Conservation (phyloP, 2,888 invertebrate genomes). For the Amiota mariae region DNA sequence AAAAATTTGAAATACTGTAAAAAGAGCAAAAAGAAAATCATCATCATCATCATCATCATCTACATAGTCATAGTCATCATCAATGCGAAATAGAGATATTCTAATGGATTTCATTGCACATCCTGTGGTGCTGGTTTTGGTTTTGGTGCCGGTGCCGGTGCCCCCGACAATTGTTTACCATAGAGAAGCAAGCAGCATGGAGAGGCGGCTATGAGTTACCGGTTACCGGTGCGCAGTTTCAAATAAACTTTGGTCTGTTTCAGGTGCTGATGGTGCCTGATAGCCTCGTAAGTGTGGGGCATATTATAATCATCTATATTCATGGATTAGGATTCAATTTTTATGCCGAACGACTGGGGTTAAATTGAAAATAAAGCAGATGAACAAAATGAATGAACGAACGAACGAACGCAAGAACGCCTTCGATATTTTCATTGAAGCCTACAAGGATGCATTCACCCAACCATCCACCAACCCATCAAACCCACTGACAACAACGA, state of each 20-base stretch:
- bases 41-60: neutral
- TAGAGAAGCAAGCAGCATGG: too few relatives aligned
- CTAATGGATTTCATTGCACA: constrained; percentile 63
- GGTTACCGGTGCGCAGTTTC: too few relatives aligned
- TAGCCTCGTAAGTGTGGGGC: constrained; percentile 41
- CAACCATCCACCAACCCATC: constrained; percentile 40
- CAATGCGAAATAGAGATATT: constrained; percentile 44
- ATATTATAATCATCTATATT: constrained; percentile 74
- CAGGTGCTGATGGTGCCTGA: constrained; percentile 24
- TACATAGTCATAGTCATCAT: constrained; percentile 22
- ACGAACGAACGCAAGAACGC: neutral
- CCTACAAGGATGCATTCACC: constrained; percentile 33
- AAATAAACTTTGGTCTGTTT: neutral
- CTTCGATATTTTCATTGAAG: neutral
- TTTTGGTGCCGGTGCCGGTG: neutral
- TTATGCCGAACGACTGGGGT: constrained; percentile 67
- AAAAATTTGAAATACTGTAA: too few relatives aligned
- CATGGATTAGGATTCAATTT: constrained; percentile 74
- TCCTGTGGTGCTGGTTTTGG: constrained; percentile 40
- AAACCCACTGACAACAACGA: constrained; percentile 25
- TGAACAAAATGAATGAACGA: constrained; percentile 23
- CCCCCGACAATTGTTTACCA: neutral
- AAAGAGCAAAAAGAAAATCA: too few relatives aligned
- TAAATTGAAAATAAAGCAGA: constrained; percentile 63
- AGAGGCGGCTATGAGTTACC: too few relatives aligned